Conservation (phyloP, 2,797 vertebrate species). For the Dryobates pubescens region DNA sequence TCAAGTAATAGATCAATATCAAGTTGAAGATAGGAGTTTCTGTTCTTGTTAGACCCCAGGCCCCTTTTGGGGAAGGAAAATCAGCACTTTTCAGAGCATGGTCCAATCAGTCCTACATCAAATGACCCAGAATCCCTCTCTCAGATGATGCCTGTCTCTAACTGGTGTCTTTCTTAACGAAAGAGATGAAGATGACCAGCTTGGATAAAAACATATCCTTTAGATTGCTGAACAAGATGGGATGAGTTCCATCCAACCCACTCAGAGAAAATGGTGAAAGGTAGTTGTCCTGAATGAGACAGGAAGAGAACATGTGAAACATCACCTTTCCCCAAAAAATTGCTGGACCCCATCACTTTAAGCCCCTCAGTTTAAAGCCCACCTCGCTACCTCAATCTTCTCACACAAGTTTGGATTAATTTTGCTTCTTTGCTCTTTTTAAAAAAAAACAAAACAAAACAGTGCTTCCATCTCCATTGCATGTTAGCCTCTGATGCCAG, state of each 20-base stretch:
- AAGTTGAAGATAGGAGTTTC: not conserved
- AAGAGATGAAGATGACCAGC: too few species aligned
- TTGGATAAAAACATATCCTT: too few species aligned
- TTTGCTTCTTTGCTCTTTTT: not conserved
- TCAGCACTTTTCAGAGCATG: not conserved
- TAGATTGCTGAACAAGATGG: too few species aligned
- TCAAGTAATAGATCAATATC: accelerated
- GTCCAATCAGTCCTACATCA: too few species aligned
- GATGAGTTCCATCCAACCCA: too few species aligned
- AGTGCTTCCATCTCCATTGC: not conserved
- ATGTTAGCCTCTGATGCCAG: accelerated
- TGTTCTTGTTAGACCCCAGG: not conserved
- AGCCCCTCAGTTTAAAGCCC: too few species aligned
- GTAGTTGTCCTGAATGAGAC: too few species aligned
- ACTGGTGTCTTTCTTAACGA: not conserved
- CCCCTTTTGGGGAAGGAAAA: not conserved
- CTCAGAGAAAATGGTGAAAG: too few species aligned
- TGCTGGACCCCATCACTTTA: too few species aligned
- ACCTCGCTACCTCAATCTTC: not conserved
- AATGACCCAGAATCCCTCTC: not conserved
- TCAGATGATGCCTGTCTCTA: not conserved
- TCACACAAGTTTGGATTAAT: not conserved
- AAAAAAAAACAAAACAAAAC: not conserved
- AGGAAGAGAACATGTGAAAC: too few species aligned
- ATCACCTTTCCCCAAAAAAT: too few species aligned